phyloP scores from a whole-genome alignment of 1,140 invertebrate species.

The Macrosteles quadrilineatus region DNA sequence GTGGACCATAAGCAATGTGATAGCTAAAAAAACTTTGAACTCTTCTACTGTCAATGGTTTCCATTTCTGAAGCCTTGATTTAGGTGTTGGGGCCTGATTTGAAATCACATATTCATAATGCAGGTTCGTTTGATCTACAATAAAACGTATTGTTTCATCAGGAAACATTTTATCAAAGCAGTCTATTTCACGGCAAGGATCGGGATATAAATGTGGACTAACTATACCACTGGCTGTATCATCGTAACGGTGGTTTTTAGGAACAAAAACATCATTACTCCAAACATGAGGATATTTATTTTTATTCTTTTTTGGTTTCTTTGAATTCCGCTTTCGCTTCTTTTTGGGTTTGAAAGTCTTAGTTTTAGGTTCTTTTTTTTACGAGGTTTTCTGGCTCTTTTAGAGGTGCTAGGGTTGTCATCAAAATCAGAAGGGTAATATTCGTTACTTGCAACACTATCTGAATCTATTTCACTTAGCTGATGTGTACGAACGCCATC shows the following conservation, averaged over 20 bases:
- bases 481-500: too few species aligned
- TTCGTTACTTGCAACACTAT: not conserved
- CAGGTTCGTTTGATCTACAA: not conserved
- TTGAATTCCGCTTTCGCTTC: too few species aligned
- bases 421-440: not conserved
- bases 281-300: not conserved
- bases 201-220: not conserved
- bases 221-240: not conserved
- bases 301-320: not conserved
- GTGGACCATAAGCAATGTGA: constrained; percentile 7
- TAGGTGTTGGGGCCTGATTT: not conserved
- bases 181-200: constrained; percentile 15
- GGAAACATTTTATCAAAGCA: constrained; percentile 8
- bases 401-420: not conserved
- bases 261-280: not conserved
- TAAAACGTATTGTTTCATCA: constrained; percentile 1
- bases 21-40: not conserved
- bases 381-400: not conserved
- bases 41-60: not conserved
- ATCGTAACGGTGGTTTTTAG: not conserved
- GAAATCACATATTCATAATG: not conserved
- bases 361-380: not conserved
- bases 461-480: not conserved
- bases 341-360: not conserved
- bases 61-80: constrained; percentile 1